Percentiles rank a stretch among this genome's conserved stretches.
Conservation (phyloP, 2,888 invertebrate species). For the Chymomyza amoena region DNA sequence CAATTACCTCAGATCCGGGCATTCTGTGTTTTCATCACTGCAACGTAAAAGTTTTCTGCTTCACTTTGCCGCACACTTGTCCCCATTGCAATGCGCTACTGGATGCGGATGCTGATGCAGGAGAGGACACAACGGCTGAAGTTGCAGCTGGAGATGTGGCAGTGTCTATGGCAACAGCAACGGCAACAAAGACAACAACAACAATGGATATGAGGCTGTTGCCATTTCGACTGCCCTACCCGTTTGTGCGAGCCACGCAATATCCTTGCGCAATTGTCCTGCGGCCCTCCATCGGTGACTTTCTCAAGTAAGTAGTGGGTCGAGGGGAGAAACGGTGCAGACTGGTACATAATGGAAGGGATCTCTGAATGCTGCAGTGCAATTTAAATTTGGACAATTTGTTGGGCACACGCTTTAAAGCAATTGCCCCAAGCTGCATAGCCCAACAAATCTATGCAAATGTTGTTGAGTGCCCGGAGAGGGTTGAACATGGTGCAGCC, state of each 20-base stretch:
- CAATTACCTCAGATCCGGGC: constrained; percentile 84
- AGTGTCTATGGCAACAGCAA: constrained; percentile 12
- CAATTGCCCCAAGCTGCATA: not conserved
- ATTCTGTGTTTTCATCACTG: constrained; percentile 96
- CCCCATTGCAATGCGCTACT: constrained; percentile 87
- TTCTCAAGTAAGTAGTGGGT: constrained; percentile 86
- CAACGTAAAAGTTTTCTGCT: constrained; percentile 89
- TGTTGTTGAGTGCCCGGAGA: not conserved
- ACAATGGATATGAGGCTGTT: constrained; percentile 80
- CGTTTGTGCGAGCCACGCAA: constrained; percentile 89
- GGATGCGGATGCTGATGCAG: constrained; percentile 58
- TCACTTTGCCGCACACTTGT: constrained; percentile 87
- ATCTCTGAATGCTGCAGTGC: not conserved
- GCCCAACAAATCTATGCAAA: constrained; percentile 3
- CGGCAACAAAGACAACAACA: constrained; percentile 20
- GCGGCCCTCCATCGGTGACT: constrained; percentile 92
- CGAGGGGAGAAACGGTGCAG: constrained; percentile 15
- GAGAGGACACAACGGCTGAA: constrained; percentile 19
- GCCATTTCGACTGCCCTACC: constrained; percentile 92
- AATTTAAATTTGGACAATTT: constrained; percentile 7
- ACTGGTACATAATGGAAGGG: not conserved
- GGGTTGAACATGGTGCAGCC: not conserved
- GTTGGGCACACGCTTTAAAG: not conserved
- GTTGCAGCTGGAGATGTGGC: constrained; percentile 21
- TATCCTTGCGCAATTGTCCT: constrained; percentile 90